phyloP scores from a whole-genome alignment of 1,140 invertebrate genomes.

The Plectrocnemia conspersa region DNA sequence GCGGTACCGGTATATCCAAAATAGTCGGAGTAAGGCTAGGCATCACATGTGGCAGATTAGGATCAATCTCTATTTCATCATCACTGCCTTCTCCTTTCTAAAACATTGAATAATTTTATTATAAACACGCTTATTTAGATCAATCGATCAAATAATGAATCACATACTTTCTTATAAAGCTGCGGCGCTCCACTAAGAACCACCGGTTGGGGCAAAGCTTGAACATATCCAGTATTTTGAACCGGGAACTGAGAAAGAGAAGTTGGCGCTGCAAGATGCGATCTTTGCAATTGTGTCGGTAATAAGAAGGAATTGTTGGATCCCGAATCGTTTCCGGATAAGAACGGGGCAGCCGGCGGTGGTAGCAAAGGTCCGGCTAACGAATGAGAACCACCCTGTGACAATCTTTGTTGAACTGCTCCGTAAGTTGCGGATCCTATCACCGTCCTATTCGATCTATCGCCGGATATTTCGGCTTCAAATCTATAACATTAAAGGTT shows the following conservation, averaged over 20 bases:
- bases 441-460: constrained; percentile 55
- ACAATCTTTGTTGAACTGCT: constrained; percentile 60
- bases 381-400: constrained; percentile 47
- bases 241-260: constrained; percentile 30
- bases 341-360: constrained; percentile 48
- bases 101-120: too few relatives aligned
- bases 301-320: constrained; percentile 51
- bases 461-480: constrained; percentile 78
- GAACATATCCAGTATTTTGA: too few relatives aligned
- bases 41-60: too few relatives aligned
- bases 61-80: too few relatives aligned
- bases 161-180: constrained; percentile 53
- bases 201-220: constrained; percentile 52
- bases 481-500: too few relatives aligned
- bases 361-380: constrained; percentile 50
- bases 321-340: constrained; percentile 47
- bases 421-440: constrained; percentile 65
- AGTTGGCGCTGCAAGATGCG: constrained; percentile 33
- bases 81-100: too few relatives aligned
- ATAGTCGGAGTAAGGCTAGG: constrained; percentile 37
- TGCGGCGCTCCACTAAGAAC: constrained; percentile 61
- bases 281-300: constrained; percentile 56
- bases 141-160: constrained; percentile 36
- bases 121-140: too few relatives aligned
- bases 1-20: constrained; percentile 33